A percentile compares a stretch with the other conserved stretches of the same genome.
These are phyloP conservation scores for Mastigias papua DNA, from an alignment of 30 jellyfish, hydroid and myxozoan genomes.

Conservation along the genomic window DNA sequence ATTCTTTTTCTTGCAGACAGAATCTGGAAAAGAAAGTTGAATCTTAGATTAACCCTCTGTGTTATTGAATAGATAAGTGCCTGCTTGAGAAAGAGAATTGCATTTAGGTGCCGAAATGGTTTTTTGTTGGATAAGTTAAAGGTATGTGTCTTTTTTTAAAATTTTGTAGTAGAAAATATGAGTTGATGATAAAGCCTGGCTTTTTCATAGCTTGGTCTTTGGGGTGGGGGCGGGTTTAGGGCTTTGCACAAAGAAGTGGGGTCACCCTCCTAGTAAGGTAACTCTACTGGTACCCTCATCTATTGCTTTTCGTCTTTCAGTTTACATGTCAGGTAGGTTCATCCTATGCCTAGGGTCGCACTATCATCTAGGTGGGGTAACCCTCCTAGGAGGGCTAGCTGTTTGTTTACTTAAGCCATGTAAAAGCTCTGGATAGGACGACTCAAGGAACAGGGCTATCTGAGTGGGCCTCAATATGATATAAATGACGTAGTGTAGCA, in stretches of 20 bases:
- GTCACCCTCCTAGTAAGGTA: neutral
- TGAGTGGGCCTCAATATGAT: too few relatives aligned
- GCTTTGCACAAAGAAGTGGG: neutral
- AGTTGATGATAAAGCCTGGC: neutral
- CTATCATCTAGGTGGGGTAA: too few relatives aligned
- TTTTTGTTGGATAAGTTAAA: neutral
- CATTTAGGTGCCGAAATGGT: neutral
- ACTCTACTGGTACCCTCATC: too few relatives aligned
- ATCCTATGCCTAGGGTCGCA: too few relatives aligned
- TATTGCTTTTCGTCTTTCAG: too few relatives aligned
- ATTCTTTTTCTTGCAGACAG: neutral
- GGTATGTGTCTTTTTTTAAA: neutral
- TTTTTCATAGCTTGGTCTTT: neutral
- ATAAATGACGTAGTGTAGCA: too few relatives aligned
- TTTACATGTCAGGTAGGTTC: too few relatives aligned
- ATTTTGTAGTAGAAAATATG: neutral
- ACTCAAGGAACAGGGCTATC: too few relatives aligned
- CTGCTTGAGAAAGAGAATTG: neutral
- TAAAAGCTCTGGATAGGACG: too few relatives aligned
- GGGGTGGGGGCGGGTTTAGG: neutral
- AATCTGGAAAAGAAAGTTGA: neutral
- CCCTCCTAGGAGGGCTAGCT: too few relatives aligned
- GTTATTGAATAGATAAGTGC: neutral
- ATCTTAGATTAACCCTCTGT: neutral
- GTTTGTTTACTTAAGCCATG: too few relatives aligned